Percentiles rank a stretch among this genome's conserved stretches.
Conservation (phyloP, 2,888 invertebrate genomes). For the Rhodophaea formosa region DNA sequence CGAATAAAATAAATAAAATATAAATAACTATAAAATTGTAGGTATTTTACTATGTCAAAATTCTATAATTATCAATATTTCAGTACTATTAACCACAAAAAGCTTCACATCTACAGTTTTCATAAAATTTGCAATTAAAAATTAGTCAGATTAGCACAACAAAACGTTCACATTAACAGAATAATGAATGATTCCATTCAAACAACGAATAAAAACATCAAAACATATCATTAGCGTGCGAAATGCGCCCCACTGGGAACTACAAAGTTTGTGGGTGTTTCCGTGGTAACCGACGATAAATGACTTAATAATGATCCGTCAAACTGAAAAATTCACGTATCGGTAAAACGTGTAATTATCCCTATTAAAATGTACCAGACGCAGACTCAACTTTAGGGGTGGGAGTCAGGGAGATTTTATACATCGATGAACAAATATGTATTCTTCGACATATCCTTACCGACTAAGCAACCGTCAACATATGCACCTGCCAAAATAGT, state of each 20-base stretch:
- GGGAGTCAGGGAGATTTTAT: neutral
- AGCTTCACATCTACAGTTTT: neutral
- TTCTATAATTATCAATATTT: too few species aligned
- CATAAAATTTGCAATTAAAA: conserved; percentile 17
- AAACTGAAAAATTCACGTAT: conserved; percentile 64
- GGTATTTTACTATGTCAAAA: too few species aligned
- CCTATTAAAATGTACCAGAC: conserved; percentile 42
- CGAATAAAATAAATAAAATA: too few species aligned
- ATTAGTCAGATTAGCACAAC: conserved; percentile 24
- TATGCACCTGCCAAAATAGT: too few species aligned
- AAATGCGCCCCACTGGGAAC: conserved; percentile 39
- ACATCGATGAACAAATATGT: conserved; percentile 2
- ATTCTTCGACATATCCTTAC: too few species aligned
- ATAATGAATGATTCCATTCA: conserved; percentile 20
- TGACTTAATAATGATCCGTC: conserved; percentile 68
- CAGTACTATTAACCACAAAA: neutral
- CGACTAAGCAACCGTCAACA: too few species aligned
- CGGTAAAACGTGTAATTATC: conserved; percentile 70
- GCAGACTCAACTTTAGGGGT: neutral
- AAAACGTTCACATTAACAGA: conserved; percentile 17
- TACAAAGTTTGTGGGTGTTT: conserved; percentile 57
- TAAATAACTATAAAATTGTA: neutral
- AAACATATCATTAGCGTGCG: conserved; percentile 59
- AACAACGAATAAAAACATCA: conserved; percentile 38
- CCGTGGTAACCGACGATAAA: conserved; percentile 65